Base-by-base conservation (phyloP, 2,888 invertebrate genomes). In the Nineta flava region DNA sequence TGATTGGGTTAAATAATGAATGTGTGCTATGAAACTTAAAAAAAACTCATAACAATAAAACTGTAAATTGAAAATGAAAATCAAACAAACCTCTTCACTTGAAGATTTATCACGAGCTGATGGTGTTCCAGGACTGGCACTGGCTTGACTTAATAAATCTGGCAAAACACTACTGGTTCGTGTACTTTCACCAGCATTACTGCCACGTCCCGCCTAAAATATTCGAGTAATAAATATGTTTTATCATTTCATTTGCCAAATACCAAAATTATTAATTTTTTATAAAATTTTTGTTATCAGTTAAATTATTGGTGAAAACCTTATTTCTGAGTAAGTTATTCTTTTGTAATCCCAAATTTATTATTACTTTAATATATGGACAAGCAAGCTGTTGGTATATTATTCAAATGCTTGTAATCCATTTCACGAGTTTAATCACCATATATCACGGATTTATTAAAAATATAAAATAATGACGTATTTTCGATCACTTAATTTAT, bases 121-220 rank as follows among this genome's bases (percentile, higher is more conserved):
- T 52, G 91, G 88, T 34, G 90, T 88, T 57, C 87, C 87, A 53
- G 86, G 85, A 64, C 80, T 80, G 41, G 73, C 71, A 52, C 81
- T 81, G 53, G 85, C 85, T 72, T 87, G 91, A 64, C 93, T 94
- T 57, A 96, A 79, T 58, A 96, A 78, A 73, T 96, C 96, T 49
- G 96, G 96, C 58, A 96, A 76, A 50, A 95, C 95, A 50, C 90
- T 90, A 71, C 90, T 91, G 55, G 90, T 90, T 56, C 92, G 78
- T 26, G 91, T 81, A 56, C 86, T 68, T 51, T 72, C 71, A 52
- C 68, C 66, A 51, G 60, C 56, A 53, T 66, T 66, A 58, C 72
- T 65, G 52, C 69, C 71, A 59, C 71, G 34, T 9, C 45, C 45
- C n/a, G 31, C 43, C 40, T 46, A 15, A 32, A 40, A 51, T 31